A percentile compares a stretch with the other conserved stretches of the same genome.
These are phyloP conservation scores for Gorsachius magnificus DNA, from an alignment of 2,797 vertebrate genomes.

Conservation along the genomic window DNA sequence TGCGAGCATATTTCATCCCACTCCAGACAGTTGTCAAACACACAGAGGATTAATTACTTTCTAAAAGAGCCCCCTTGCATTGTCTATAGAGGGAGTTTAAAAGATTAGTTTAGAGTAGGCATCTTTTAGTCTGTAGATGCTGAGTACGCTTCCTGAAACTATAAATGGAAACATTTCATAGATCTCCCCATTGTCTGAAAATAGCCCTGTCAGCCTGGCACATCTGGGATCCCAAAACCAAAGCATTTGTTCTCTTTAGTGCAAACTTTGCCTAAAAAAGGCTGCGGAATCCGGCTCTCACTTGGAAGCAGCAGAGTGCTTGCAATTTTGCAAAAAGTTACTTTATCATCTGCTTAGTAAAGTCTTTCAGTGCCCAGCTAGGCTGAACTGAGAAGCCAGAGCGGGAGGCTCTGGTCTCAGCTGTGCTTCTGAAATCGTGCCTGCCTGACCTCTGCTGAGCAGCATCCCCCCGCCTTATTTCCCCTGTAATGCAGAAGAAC, in stretches of 20 bases:
- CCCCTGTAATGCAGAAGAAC: not conserved
- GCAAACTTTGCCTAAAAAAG: slow-evolving; percentile 60
- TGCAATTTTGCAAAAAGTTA: not conserved
- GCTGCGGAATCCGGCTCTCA: not conserved
- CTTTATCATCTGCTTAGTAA: not conserved
- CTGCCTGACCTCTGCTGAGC: not conserved
- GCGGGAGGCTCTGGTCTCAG: not conserved
- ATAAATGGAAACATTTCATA: slow-evolving; percentile 61
- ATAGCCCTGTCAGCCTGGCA: slow-evolving; percentile 39
- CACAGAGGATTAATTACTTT: not conserved
- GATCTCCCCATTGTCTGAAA: slow-evolving; percentile 53
- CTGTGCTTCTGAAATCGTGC: not conserved
- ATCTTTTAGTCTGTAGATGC: slow-evolving; percentile 2
- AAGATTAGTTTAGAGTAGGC: not conserved
- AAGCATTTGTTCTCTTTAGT: slow-evolving; percentile 32
- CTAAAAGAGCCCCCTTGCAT: not conserved
- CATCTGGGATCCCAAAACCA: slow-evolving; percentile 35
- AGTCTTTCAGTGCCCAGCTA: not conserved
- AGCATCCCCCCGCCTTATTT: not conserved
- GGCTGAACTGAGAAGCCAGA: not conserved
- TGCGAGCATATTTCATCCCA: not conserved
- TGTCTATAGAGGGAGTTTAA: not conserved
- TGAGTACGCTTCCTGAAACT: slow-evolving; percentile 20
- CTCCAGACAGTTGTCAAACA: slow-evolving; percentile 8
- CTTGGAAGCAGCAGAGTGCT: not conserved